Conservation (phyloP, 1,140 invertebrate genomes). For the Diorhabda carinulata region DNA sequence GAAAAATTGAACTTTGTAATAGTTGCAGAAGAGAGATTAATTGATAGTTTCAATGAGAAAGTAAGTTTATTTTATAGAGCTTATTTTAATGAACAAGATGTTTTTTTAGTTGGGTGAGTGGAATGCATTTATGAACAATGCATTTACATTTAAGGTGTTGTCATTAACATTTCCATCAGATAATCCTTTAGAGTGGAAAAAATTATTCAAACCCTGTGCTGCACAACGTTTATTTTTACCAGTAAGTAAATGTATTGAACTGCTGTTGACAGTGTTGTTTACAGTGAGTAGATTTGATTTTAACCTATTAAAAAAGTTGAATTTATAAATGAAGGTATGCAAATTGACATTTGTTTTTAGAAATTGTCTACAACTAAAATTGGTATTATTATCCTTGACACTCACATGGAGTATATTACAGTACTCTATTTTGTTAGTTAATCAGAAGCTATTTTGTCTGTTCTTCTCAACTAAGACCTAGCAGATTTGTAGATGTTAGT, state of each 20-base stretch:
- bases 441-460: too few relatives aligned
- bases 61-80: constrained; percentile 45
- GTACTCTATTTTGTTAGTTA: too few relatives aligned
- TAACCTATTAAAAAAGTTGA: too few relatives aligned
- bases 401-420: too few relatives aligned
- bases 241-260: constrained; percentile 56
- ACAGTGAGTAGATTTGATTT: too few relatives aligned
- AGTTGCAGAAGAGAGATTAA: constrained; percentile 70
- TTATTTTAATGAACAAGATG: background rate
- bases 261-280: constrained; percentile 7
- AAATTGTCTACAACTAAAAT: too few relatives aligned
- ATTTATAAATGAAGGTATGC: too few relatives aligned
- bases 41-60: constrained; percentile 65
- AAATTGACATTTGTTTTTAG: too few relatives aligned
- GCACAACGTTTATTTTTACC: constrained; percentile 88
- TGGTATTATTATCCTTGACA: too few relatives aligned
- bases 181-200: constrained; percentile 72
- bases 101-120: constrained; percentile 60
- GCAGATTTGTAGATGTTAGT: too few relatives aligned
- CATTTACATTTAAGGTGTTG: constrained; percentile 70
- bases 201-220: constrained; percentile 89
- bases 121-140: constrained; percentile 60
- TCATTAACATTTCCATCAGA: constrained; percentile 73
- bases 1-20: constrained; percentile 69
- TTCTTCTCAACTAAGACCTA: too few relatives aligned